A percentile compares a stretch with the other conserved stretches of the same genome.
phyloP scores from a whole-genome alignment of 2,113 vertebrate genomes.

The Corythornis madagascariensis region DNA sequence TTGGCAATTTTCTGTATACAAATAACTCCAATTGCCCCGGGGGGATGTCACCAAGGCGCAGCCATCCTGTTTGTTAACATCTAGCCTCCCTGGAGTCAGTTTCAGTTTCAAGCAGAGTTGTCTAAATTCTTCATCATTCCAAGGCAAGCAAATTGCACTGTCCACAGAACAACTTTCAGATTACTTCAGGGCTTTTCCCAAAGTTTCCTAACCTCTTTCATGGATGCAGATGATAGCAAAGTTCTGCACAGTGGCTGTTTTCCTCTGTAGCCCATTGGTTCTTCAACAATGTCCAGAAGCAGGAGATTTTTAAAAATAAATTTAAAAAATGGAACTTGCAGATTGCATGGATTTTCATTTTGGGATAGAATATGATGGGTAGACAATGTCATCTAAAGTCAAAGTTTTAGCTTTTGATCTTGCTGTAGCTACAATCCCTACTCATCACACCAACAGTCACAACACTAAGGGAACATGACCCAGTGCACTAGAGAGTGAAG shows the following conservation, averaged over 20 bases:
- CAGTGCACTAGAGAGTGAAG: neutral
- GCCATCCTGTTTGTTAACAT: neutral
- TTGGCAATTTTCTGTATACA: slow-evolving; percentile 46
- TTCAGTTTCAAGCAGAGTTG: slow-evolving; percentile 32
- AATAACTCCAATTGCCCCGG: slow-evolving; percentile 30
- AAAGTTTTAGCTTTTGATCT: neutral
- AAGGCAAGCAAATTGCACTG: slow-evolving; percentile 26
- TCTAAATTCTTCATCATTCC: slow-evolving; percentile 19
- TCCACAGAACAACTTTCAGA: slow-evolving; percentile 16
- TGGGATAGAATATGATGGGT: neutral
- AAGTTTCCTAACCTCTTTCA: neutral
- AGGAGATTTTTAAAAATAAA: neutral
- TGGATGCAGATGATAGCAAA: neutral
- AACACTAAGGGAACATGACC: neutral
- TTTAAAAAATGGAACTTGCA: neutral
- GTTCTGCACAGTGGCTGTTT: neutral
- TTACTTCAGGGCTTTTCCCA: slow-evolving; percentile 8
- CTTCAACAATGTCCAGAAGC: neutral
- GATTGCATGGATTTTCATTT: neutral
- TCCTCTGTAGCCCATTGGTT: neutral
- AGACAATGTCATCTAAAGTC: neutral
- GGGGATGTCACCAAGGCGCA: slow-evolving; percentile 27
- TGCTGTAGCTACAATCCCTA: neutral
- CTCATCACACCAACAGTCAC: neutral
- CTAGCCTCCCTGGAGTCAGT: slow-evolving; percentile 18